These are phyloP conservation scores for Anastatus disparis DNA, from an alignment of 1,140 invertebrate species.

Conservation along the genomic window DNA sequence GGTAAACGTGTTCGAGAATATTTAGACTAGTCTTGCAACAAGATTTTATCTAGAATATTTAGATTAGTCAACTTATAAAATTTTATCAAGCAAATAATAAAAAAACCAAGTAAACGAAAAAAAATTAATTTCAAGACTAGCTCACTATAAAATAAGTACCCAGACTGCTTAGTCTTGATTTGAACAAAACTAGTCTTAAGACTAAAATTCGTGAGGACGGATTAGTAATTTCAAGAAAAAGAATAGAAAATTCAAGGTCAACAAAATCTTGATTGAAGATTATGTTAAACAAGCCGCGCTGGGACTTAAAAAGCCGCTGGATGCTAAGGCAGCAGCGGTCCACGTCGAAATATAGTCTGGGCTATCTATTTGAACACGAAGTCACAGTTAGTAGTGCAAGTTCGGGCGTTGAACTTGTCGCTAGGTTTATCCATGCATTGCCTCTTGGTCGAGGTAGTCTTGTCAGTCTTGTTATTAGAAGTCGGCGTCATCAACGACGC, in stretches of 20 bases:
- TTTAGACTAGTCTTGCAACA: too few species aligned
- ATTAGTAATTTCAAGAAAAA: too few species aligned
- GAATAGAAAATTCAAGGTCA: neutral
- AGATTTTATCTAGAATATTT: too few species aligned
- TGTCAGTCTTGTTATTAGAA: conserved; percentile 49
- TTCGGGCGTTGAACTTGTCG: conserved; percentile 49
- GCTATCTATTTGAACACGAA: conserved; percentile 53
- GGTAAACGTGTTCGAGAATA: too few species aligned
- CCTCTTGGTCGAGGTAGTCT: conserved; percentile 42
- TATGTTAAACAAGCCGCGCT: conserved; percentile 33
- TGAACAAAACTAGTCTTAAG: too few species aligned
- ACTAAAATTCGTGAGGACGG: too few species aligned
- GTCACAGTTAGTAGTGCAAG: conserved; percentile 47
- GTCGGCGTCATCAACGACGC: conserved; percentile 7
- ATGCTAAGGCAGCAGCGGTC: conserved; percentile 38
- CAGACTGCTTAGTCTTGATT: too few species aligned
- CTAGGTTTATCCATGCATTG: conserved; percentile 49
- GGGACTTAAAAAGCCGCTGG: conserved; percentile 49
- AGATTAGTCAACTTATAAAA: too few species aligned
- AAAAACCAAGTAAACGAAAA: too few species aligned
- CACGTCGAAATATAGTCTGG: conserved; percentile 13
- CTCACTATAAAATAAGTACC: too few species aligned
- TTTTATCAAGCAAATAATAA: too few species aligned
- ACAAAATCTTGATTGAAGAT: neutral
- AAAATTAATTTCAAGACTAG: too few species aligned